These are phyloP conservation scores for Aythya fuligula DNA, from an alignment of 2,797 vertebrate genomes.

Conservation along the genomic window DNA sequence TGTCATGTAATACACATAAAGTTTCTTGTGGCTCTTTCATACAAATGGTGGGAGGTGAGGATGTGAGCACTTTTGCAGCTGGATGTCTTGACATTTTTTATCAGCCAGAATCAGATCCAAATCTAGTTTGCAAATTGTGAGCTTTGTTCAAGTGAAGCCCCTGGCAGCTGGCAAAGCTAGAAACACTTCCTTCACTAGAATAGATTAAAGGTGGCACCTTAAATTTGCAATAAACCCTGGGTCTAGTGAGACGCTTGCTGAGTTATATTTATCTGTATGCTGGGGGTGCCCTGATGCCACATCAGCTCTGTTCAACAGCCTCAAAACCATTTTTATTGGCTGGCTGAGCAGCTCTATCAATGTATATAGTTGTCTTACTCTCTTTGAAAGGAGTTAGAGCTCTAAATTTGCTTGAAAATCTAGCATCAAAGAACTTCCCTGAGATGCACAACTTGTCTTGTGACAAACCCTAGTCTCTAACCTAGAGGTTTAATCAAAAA, in stretches of 20 bases:
- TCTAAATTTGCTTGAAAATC: not conserved
- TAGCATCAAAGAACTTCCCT: not conserved
- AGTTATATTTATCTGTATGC: fast-evolving
- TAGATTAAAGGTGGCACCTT: not conserved
- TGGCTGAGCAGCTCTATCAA: not conserved
- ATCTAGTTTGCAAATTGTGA: not conserved
- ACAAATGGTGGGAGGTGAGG: not conserved
- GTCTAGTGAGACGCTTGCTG: not conserved
- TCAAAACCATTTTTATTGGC: not conserved
- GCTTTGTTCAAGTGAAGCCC: not conserved
- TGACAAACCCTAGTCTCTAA: not conserved
- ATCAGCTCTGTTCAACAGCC: not conserved
- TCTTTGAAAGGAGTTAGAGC: not conserved
- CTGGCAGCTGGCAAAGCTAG: not conserved
- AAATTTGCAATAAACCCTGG: not conserved
- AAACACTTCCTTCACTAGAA: not conserved
- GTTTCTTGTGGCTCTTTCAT: not conserved
- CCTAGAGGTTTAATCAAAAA: not conserved
- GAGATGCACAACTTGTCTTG: not conserved
- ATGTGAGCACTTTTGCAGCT: not conserved
- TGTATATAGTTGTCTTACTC: not conserved
- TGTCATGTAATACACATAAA: not conserved
- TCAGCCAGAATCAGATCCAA: not conserved
- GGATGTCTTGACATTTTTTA: not conserved
- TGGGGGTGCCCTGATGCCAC: fast-evolving